Conservation (phyloP, 2,113 vertebrate genomes). For the Nesogale talazaci region DNA sequence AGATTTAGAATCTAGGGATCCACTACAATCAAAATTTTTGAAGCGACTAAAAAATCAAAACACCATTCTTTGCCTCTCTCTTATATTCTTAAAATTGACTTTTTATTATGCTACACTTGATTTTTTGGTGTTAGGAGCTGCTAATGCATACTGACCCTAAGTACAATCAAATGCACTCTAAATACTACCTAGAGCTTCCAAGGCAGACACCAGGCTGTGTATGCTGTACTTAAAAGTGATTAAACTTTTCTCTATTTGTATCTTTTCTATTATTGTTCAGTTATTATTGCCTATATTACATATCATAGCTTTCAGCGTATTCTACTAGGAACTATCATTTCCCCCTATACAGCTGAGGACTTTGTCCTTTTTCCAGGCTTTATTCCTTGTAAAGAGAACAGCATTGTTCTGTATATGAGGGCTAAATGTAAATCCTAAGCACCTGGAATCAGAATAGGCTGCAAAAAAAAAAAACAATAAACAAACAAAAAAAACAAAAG, state of each 20-base stretch:
- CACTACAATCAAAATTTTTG: background rate
- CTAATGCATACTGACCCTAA: no score
- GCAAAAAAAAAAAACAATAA: background rate
- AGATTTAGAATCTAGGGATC: constrained; percentile 5
- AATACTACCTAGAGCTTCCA: no score
- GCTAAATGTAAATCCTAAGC: constrained; percentile 27
- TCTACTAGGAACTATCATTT: constrained; percentile 49
- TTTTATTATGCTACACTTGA: constrained; percentile 61
- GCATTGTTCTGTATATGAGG: constrained; percentile 24
- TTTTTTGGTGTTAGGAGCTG: no score
- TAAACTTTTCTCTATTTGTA: constrained; percentile 12
- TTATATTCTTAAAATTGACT: constrained; percentile 53
- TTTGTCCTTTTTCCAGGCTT: constrained; percentile 28
- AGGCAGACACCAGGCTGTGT: no score
- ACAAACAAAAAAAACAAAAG: no score
- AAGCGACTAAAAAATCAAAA: constrained; percentile 32
- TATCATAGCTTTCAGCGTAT: constrained; percentile 37
- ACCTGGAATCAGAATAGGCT: background rate
- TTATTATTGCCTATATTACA: constrained; percentile 4
- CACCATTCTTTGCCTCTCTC: constrained; percentile 32
- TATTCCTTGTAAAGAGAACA: constrained; percentile 55
- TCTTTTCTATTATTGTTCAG: background rate
- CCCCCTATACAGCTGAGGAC: constrained; percentile 35
- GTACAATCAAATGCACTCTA: no score
- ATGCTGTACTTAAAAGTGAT: background rate